Conservation (phyloP, 2,113 vertebrate genomes). For the Heloderma charlesbogerti region DNA sequence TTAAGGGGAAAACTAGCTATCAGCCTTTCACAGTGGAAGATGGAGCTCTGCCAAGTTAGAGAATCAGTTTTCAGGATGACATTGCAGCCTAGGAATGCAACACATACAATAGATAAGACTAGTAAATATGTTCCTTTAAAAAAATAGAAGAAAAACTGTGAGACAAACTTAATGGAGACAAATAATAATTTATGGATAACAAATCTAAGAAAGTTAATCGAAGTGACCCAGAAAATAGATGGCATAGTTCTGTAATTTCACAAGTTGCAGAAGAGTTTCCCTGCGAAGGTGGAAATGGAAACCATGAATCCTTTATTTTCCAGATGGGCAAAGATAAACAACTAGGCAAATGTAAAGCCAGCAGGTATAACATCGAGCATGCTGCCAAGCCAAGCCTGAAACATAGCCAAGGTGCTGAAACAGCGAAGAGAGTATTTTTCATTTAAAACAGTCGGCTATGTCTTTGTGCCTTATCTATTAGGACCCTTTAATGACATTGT, state of each 20-base stretch:
- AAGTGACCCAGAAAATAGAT: constrained; percentile 9
- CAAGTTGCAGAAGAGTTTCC: neutral
- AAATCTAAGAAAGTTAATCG: constrained; percentile 14
- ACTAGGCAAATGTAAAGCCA: neutral
- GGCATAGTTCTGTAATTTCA: neutral
- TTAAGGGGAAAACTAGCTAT: neutral
- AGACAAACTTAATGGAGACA: neutral
- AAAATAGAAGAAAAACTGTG: neutral
- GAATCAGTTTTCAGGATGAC: constrained; percentile 9
- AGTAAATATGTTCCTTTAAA: neutral
- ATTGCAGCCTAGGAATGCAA: neutral
- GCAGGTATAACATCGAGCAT: constrained; percentile 2
- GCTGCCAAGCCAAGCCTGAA: constrained; percentile 11
- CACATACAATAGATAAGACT: neutral
- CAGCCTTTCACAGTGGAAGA: neutral
- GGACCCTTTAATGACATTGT: neutral
- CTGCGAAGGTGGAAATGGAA: neutral
- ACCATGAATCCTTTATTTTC: neutral
- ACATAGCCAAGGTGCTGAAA: neutral
- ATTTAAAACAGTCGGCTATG: neutral
- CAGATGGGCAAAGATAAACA: constrained; percentile 13
- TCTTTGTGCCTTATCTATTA: neutral
- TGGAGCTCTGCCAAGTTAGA: constrained; percentile 10
- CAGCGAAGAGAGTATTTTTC: neutral
- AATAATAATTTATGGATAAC: neutral